Percentiles rank a stretch among this genome's conserved stretches.
Evolutionary conservation across 2,113 vertebrate genomes (phyloP).

Genomic region (pig (Sus scrofa)): DNA sequence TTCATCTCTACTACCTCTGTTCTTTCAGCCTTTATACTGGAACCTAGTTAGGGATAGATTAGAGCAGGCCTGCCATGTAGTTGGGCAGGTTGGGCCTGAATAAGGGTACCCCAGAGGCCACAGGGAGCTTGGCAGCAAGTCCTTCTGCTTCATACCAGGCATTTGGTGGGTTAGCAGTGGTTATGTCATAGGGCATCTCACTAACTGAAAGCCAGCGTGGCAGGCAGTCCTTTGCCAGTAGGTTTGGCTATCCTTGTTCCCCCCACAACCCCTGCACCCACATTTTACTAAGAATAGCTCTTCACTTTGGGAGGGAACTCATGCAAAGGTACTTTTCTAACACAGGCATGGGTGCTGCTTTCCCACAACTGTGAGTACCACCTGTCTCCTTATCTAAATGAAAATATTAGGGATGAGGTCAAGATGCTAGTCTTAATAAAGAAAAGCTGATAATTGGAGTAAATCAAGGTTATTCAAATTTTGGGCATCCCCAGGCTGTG

Average conservation of each 20-base stretch:
- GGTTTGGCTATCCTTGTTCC: neutral
- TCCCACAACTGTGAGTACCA: neutral
- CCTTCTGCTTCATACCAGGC: neutral
- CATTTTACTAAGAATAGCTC: neutral
- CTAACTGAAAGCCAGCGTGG: neutral
- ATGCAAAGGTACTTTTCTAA: neutral
- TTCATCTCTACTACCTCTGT: neutral
- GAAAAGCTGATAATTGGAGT: neutral
- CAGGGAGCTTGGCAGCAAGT: neutral
- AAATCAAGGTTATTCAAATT: neutral
- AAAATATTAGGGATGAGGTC: neutral
- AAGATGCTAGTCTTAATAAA: neutral
- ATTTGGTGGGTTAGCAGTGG: neutral
- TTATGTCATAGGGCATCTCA: neutral
- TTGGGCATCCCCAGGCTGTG: neutral
- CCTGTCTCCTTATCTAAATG: neutral
- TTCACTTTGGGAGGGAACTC: neutral
- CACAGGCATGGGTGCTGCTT: neutral
- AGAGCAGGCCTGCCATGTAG: neutral
- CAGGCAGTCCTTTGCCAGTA: neutral
- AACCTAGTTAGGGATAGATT: neutral
- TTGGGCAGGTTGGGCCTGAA: neutral
- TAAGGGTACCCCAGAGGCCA: neutral
- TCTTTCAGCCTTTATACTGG: conserved; percentile 2
- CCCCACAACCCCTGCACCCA: too few species aligned